Evolutionary conservation across 2,113 vertebrate species (phyloP).

Genomic region (Microcebus ravelobensis): DNA sequence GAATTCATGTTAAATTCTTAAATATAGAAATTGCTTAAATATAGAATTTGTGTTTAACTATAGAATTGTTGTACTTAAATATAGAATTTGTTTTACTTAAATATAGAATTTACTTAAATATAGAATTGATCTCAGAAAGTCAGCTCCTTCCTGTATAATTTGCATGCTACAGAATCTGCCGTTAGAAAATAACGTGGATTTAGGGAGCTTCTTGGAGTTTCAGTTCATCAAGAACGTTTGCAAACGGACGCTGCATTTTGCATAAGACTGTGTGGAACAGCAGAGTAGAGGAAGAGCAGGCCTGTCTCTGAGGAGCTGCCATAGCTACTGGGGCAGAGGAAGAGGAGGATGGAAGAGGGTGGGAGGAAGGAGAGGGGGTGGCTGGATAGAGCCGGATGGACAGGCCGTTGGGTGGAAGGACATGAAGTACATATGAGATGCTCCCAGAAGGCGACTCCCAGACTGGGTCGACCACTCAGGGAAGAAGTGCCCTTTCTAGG

Average conservation of each 20-base stretch:
- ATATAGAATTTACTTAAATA: not conserved
- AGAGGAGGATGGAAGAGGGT: not conserved
- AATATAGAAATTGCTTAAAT: not conserved
- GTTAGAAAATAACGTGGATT: not conserved
- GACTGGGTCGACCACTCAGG: no score
- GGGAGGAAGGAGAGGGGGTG: not conserved
- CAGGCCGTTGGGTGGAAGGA: no score
- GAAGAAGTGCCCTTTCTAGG: accelerated
- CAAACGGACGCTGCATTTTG: not conserved
- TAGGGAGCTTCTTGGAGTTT: not conserved
- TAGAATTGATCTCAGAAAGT: not conserved
- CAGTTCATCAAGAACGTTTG: no score
- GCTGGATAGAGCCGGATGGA: not conserved
- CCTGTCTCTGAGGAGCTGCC: not conserved
- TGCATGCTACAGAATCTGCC: not conserved
- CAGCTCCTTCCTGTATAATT: not conserved
- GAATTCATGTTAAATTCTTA: not conserved
- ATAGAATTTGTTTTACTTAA: not conserved
- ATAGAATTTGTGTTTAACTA: not conserved
- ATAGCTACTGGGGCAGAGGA: not conserved
- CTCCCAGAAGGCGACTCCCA: no score
- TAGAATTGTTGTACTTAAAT: not conserved
- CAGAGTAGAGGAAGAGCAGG: not conserved
- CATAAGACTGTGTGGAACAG: not conserved
- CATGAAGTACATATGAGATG: no score